Evolutionary conservation across 2,888 invertebrate genomes (phyloP).

Genomic region (Xestia sexstrigata): DNA sequence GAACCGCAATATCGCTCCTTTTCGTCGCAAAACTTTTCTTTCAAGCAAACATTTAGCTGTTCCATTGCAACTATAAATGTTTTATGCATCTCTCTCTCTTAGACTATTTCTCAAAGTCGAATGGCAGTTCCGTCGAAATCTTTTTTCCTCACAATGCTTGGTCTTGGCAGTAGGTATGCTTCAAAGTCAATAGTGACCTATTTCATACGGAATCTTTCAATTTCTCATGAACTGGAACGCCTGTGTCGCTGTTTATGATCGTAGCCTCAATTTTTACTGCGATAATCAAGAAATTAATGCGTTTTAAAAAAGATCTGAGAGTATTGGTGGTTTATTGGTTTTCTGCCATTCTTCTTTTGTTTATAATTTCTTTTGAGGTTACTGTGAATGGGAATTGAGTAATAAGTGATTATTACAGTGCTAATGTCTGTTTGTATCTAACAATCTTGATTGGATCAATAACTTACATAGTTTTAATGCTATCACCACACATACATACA

Average conservation of each 20-base stretch:
- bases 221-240: slow-evolving; percentile 50
- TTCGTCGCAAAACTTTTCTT: slow-evolving; percentile 29
- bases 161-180: slow-evolving; percentile 34
- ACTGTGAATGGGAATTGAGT: neutral
- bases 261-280: slow-evolving; percentile 41
- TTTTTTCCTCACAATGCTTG: slow-evolving; percentile 57
- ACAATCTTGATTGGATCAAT: neutral
- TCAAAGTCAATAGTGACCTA: slow-evolving; percentile 64
- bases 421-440: neutral
- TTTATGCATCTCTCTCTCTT: slow-evolving; percentile 34
- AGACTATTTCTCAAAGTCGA: slow-evolving; percentile 42
- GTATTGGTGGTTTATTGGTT: slow-evolving; percentile 8
- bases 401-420: slow-evolving; percentile 2
- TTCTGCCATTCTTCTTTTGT: slow-evolving; percentile 22
- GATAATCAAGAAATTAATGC: slow-evolving; percentile 41
- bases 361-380: slow-evolving; percentile 19
- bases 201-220: slow-evolving; percentile 61
- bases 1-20: slow-evolving; percentile 22
- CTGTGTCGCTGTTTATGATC: slow-evolving; percentile 46
- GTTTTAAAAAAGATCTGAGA: slow-evolving; percentile 19
- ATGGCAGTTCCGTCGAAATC: slow-evolving; percentile 43
- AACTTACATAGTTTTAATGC: neutral
- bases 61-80: slow-evolving; percentile 42
- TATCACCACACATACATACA: neutral
- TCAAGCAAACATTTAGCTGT: slow-evolving; percentile 40